Evolutionary conservation across 2,113 vertebrate genomes (phyloP), one percentile per base, ranked within the genome.

Genomic region (Reinhardtius hippoglossoides): DNA sequence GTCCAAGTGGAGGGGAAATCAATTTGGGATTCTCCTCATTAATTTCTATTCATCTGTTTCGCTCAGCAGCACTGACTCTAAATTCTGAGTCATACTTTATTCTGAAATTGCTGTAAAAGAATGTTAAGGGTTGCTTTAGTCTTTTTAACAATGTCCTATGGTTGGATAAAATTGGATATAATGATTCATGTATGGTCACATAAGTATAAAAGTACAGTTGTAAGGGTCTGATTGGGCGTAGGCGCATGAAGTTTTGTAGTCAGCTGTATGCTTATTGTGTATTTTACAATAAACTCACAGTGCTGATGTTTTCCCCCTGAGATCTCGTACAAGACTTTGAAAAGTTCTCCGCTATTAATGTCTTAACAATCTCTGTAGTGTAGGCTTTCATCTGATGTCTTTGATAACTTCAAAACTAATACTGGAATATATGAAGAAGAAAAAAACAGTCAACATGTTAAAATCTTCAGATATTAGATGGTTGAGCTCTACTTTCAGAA

Each of bases 1-100:
- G 59, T 86, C 54, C 62, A 66, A 58, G 50, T 58, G 69, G 60
- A 78, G 26, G 16, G 56, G 55, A 59, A 71, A 80, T 83, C 63
- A 56, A 70, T 74, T 59, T 86, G 64, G 70, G 87, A 81, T 81
- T 76, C 77, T 42, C 60, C 46, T 82, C 57, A 74, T 86, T 85
- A 59, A 76, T 78, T 84, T 78, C 40, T 18, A 59, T 81, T 87
- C 44, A 82, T 76, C 46, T 70, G 56, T 50, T 81, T 78, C 4
- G 3, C 65, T 75, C 14, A 8, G 35, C 54, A 67, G 40, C 9
- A 3, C 18, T 48, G 44, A 3, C 7, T 72, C 13, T 70, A 16
- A 42, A 68, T 63, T 81, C 54, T 54, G 40, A 83, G 35, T 71
- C 61, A 52, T 18, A 37, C 26, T 59, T 20, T 16, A 48, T n/a